A percentile compares a stretch with the other conserved stretches of the same genome.
These are phyloP conservation scores for Nomada goodeniana DNA, from an alignment of 2,888 invertebrate genomes.

Conservation along the genomic window DNA sequence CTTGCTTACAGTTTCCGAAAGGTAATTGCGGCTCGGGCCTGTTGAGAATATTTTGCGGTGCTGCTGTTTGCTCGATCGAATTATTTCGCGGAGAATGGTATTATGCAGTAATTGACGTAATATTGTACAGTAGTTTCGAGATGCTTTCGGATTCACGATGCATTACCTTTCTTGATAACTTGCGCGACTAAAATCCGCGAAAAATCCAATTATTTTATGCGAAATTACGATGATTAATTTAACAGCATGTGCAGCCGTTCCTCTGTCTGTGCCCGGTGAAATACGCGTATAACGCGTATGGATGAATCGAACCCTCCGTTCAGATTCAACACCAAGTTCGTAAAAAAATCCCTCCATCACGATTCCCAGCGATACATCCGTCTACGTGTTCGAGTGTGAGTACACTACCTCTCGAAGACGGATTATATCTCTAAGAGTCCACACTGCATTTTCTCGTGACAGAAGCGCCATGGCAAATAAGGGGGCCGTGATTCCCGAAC, in stretches of 20 bases:
- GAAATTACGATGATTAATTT: background rate
- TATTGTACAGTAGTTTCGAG: no score
- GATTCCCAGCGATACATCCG: slow-evolving; percentile 23
- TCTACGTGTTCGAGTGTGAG: slow-evolving; percentile 43
- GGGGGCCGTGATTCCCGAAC: background rate
- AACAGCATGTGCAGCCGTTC: no score
- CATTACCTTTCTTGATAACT: no score
- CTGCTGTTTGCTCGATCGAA: background rate
- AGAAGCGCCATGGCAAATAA: slow-evolving; percentile 12
- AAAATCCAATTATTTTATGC: background rate
- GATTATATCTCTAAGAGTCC: slow-evolving; percentile 32
- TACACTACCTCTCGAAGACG: slow-evolving; percentile 42
- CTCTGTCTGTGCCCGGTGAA: background rate
- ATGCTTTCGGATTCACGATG: no score
- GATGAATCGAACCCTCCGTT: background rate
- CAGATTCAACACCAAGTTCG: slow-evolving; percentile 28
- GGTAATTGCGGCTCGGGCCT: slow-evolving; percentile 17
- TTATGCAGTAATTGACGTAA: no score
- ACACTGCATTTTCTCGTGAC: slow-evolving; percentile 3
- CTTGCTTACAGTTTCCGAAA: slow-evolving; percentile 25
- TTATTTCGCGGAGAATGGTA: background rate
- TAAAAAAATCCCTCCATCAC: slow-evolving; percentile 24
- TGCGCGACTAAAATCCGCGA: no score
- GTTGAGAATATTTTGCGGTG: background rate
- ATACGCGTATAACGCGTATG: background rate